Evolutionary conservation across 2,888 invertebrate genomes (phyloP).

Genomic region (Alloplasta piceator): DNA sequence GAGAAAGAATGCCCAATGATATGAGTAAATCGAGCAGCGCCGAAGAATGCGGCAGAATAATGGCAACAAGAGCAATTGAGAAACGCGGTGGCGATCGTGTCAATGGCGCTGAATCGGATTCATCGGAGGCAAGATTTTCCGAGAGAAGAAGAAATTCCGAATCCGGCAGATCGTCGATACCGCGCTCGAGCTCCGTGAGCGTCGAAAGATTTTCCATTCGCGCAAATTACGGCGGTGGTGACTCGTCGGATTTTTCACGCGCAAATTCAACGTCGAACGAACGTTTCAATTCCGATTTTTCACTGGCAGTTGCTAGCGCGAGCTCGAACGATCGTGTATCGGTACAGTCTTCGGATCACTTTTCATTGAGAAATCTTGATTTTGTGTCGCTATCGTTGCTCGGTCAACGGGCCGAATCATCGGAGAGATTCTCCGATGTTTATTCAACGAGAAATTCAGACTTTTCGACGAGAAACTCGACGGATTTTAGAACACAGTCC

Average conservation of each 20-base stretch:
- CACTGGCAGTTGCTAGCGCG: slow-evolving; percentile 80
- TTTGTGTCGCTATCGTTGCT: slow-evolving; percentile 78
- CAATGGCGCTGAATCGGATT: slow-evolving; percentile 72
- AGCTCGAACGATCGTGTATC: slow-evolving; percentile 82
- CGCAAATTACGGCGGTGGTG: slow-evolving; percentile 77
- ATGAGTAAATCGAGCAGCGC: slow-evolving; percentile 68
- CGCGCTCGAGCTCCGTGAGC: slow-evolving; percentile 80
- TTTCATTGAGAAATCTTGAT: slow-evolving; percentile 79
- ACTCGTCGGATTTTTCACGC: slow-evolving; percentile 81
- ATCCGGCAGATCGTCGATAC: slow-evolving; percentile 80
- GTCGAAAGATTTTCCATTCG: slow-evolving; percentile 81
- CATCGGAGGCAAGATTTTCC: slow-evolving; percentile 73
- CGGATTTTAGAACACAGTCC: slow-evolving; percentile 81
- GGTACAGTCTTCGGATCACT: slow-evolving; percentile 80
- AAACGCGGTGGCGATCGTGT: slow-evolving; percentile 71
- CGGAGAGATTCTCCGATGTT: slow-evolving; percentile 80
- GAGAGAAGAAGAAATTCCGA: slow-evolving; percentile 77
- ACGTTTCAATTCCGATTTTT: slow-evolving; percentile 81
- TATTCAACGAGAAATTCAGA: slow-evolving; percentile 80
- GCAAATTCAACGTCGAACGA: slow-evolving; percentile 82
- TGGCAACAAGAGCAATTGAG: slow-evolving; percentile 21
- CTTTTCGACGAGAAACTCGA: slow-evolving; percentile 81
- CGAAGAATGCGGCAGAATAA: slow-evolving; percentile 64
- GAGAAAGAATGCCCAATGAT: slow-evolving; percentile 59
- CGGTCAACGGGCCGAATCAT: slow-evolving; percentile 76